Percentiles rank a stretch among this genome's conserved stretches.
Conservation (phyloP, 2,888 invertebrate genomes). For the Tromatobia lineatoria region DNA sequence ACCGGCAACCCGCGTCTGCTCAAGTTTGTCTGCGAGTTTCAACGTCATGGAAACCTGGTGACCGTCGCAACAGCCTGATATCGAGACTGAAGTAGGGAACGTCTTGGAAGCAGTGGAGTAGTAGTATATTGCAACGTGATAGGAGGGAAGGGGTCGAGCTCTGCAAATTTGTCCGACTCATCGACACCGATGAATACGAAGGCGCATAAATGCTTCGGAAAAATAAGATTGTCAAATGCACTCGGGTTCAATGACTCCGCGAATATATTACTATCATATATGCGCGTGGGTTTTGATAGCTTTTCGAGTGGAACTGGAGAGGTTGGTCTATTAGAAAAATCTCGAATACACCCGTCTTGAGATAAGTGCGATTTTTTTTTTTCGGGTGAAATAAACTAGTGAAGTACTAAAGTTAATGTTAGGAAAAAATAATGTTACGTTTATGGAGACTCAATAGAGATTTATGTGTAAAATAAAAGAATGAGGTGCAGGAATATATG, state of each 20-base stretch:
- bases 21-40: background rate
- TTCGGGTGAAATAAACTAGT: too few species aligned
- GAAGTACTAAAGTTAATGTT: too few species aligned
- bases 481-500: too few species aligned
- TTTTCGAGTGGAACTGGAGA: background rate
- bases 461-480: too few species aligned
- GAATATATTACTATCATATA: background rate
- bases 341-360: background rate
- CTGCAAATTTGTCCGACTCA: slow-evolving; percentile 15
- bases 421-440: too few species aligned
- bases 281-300: background rate
- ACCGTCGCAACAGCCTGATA: slow-evolving; percentile 4
- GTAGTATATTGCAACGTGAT: background rate
- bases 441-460: too few species aligned
- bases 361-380: too few species aligned
- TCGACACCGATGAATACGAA: slow-evolving; percentile 18
- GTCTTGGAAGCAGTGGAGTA: slow-evolving; percentile 5
- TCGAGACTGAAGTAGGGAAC: background rate
- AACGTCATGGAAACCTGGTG: slow-evolving; percentile 10
- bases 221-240: background rate
- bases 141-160: background rate
- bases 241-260: background rate
- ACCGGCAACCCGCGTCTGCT: slow-evolving; percentile 3
- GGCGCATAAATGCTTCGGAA: slow-evolving; percentile 30
- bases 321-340: background rate